Evolutionary conservation across 2,797 vertebrate genomes (phyloP), one percentile per base, ranked within the genome.

Genomic region (Meda fulgida): DNA sequence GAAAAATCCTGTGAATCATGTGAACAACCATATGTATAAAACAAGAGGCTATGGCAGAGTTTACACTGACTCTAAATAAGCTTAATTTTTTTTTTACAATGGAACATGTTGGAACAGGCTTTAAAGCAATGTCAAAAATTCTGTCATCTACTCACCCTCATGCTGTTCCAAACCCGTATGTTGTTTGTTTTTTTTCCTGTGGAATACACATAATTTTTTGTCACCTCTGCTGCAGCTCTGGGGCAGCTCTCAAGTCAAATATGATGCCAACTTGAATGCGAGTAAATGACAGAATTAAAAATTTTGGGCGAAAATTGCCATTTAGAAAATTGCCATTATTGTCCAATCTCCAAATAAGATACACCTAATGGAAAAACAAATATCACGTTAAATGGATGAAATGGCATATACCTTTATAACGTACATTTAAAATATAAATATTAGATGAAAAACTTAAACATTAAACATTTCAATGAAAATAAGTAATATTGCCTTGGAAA

Each of bases 1-100:
- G 83, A 80, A 81, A 88, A 89, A 80, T 58, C 78, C 48, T 5
- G 79, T 81, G 79, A 72, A 58, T 84, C 81, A 84, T 85, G 87
- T 86, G 73, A 83, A 84, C 72, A 65, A 79, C 76, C 43, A 67
- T 43, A 38, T 43, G 51, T 36, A 46, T 60, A 34, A 71, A 84
- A 75, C 40, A 83, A n/a, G 63, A 80, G 29, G 76, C 53, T 83
- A 23, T 48, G 78, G 78, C 69, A 46, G 38, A 40, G 81, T 78
- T 84, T 67, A 79, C 83, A 21, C 53, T 14, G 51, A n/a, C 10
- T 70, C 14, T 36, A n/a, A 81, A 81, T 36, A 18, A 70, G 21
- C 53, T 10, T 31, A n/a, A n/a, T n/a, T n/a, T n/a, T n/a, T n/a
- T n/a, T n/a, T n/a, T n/a, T 2, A 29, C 3, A 63, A n/a, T 38